phyloP scores from a whole-genome alignment of 2,113 vertebrate species.

The Eulemur macaco region DNA sequence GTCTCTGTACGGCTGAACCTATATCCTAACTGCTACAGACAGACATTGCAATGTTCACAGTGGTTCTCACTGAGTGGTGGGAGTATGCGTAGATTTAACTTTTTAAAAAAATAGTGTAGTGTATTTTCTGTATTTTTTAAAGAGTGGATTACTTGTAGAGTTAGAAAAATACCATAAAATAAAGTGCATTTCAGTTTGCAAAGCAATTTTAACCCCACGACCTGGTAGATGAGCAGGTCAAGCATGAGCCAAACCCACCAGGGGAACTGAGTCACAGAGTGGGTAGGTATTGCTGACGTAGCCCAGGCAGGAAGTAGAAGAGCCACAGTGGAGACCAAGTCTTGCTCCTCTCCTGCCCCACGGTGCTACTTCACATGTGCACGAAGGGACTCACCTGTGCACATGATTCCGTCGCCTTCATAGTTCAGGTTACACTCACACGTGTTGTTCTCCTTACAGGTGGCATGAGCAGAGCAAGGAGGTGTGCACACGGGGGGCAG shows the following conservation, averaged over 20 bases:
- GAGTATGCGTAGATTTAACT: not conserved
- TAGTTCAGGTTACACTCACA: slow-evolving; percentile 92
- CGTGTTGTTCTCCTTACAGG: slow-evolving; percentile 90
- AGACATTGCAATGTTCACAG: not conserved
- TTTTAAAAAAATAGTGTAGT: not conserved
- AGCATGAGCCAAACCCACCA: not conserved
- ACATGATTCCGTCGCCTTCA: slow-evolving; percentile 91
- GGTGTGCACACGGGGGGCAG: slow-evolving; percentile 85
- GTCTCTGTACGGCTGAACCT: not conserved
- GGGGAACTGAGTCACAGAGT: not conserved
- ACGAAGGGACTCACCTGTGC: slow-evolving; percentile 85
- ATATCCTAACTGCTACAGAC: not conserved
- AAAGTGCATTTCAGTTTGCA: not conserved
- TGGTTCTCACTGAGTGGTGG: not conserved
- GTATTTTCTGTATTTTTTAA: slow-evolving; percentile 9
- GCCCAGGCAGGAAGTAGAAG: not conserved
- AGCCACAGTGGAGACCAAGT: not conserved
- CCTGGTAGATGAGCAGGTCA: not conserved
- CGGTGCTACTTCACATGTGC: fast-evolving
- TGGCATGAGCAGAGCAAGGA: slow-evolving; percentile 87
- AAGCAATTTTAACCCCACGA: not conserved
- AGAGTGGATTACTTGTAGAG: not conserved
- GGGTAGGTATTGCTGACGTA: not conserved
- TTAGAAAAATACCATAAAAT: not conserved
- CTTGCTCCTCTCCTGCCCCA: fast-evolving